A percentile compares a stretch with the other conserved stretches of the same genome.
phyloP scores from a whole-genome alignment of 1,140 invertebrate species.

The Aphidius gifuensis region DNA sequence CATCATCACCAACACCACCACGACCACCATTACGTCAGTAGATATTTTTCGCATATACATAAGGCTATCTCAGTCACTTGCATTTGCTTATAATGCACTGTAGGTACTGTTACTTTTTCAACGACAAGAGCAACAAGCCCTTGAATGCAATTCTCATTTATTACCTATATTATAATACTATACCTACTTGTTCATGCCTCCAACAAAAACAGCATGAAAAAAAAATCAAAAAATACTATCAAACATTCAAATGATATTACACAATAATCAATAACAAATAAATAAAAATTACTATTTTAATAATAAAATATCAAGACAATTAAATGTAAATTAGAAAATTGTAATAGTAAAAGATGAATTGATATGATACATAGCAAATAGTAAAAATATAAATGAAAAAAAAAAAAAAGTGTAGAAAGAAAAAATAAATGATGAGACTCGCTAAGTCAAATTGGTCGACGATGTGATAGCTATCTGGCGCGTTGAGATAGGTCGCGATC shows the following conservation, averaged over 20 bases:
- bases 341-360: no score
- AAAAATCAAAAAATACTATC: no score
- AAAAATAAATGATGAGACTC: background rate
- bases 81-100: constrained; percentile 34
- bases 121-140: constrained; percentile 33
- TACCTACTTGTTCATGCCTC: constrained; percentile 4
- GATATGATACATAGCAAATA: background rate
- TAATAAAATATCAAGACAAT: no score
- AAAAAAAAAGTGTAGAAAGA: background rate
- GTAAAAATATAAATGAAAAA: background rate
- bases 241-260: no score
- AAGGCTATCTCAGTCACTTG: constrained; percentile 12
- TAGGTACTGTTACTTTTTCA: constrained; percentile 51
- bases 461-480: background rate
- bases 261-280: no score
- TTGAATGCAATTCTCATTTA: constrained; percentile 36
- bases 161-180: background rate
- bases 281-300: no score
- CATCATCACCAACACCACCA: constrained; percentile 34
- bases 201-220: background rate
- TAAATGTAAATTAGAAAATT: no score
- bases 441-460: background rate
- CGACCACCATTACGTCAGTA: constrained; percentile 7
- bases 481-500: constrained; percentile 40
- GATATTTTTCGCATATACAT: background rate